A percentile compares a stretch with the other conserved stretches of the same genome.
These are phyloP conservation scores for Pteria penguin DNA, from an alignment of 2,888 invertebrate genomes.

Conservation along the genomic window DNA sequence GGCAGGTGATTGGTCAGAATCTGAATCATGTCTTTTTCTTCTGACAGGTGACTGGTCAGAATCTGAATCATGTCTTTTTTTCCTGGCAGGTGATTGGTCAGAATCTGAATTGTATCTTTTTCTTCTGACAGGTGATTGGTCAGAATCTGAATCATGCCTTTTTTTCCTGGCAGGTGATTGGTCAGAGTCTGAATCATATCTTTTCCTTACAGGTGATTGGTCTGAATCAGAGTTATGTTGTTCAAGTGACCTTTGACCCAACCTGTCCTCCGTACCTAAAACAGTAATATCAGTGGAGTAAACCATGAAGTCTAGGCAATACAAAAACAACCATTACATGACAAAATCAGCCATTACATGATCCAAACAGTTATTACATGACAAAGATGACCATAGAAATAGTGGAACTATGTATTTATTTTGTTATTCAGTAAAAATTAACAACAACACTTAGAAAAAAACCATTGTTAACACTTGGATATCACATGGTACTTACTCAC, in stretches of 20 bases:
- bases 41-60: constrained; percentile 69
- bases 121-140: constrained; percentile 73
- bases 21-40: constrained; percentile 84
- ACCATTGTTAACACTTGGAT: too few species aligned
- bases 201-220: constrained; percentile 65
- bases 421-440: too few species aligned
- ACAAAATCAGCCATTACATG: too few species aligned
- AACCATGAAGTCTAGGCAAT: too few species aligned
- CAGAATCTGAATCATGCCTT: constrained; percentile 74
- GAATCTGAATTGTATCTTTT: constrained; percentile 64
- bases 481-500: too few species aligned
- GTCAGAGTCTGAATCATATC: constrained; percentile 66
- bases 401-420: too few species aligned
- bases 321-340: too few species aligned
- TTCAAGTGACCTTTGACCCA: constrained; percentile 70
- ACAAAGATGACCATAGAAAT: too few species aligned
- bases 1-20: constrained; percentile 68
- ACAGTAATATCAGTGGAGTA: too few species aligned
- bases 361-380: too few species aligned
- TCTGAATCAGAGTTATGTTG: constrained; percentile 70
- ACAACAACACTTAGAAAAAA: too few species aligned
- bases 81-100: constrained; percentile 60
- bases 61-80: constrained; percentile 58
- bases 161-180: constrained; percentile 62
- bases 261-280: too few species aligned